Evolutionary conservation across 2,888 invertebrate genomes (phyloP).

Genomic region (Agriopis aurantiaria): DNA sequence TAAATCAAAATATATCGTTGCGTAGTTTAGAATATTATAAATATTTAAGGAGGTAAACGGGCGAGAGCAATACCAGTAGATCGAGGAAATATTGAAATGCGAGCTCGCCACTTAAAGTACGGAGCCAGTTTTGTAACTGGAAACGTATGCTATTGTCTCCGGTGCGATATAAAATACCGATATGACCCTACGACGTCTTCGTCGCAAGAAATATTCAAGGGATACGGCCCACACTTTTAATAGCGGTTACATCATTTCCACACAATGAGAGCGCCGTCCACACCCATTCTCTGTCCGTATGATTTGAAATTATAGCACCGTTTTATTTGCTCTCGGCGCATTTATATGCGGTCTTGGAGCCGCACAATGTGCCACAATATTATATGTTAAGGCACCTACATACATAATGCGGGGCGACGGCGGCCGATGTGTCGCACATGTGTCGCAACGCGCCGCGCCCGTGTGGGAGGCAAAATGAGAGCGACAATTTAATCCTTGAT

Average conservation of each 20-base stretch:
- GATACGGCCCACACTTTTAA: constrained; percentile 86
- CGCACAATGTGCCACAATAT: constrained; percentile 81
- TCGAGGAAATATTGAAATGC: constrained; percentile 72
- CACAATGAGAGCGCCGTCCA: constrained; percentile 86
- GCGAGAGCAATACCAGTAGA: constrained; percentile 55
- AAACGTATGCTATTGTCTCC: constrained; percentile 84
- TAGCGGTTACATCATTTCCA: constrained; percentile 87
- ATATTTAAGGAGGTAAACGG: constrained; percentile 64
- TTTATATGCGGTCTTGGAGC: constrained; percentile 83
- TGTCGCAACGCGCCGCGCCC: constrained; percentile 68
- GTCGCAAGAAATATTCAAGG: constrained; percentile 86
- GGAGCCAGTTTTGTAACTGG: constrained; percentile 80
- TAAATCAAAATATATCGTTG: constrained; percentile 54
- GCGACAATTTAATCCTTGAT: constrained; percentile 85
- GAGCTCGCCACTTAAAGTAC: constrained; percentile 67
- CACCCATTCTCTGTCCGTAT: constrained; percentile 87
- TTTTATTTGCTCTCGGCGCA: constrained; percentile 85
- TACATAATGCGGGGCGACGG: constrained; percentile 60
- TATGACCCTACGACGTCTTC: constrained; percentile 85
- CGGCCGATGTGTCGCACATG: constrained; percentile 74
- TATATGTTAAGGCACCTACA: constrained; percentile 80
- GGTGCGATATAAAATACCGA: constrained; percentile 85
- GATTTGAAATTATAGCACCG: constrained; percentile 87
- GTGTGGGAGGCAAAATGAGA: constrained; percentile 82
- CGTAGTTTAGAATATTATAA: constrained; percentile 48